Base-by-base conservation (phyloP, 2,797 vertebrate genomes). In the Phrynocephalus forsythii region DNA sequence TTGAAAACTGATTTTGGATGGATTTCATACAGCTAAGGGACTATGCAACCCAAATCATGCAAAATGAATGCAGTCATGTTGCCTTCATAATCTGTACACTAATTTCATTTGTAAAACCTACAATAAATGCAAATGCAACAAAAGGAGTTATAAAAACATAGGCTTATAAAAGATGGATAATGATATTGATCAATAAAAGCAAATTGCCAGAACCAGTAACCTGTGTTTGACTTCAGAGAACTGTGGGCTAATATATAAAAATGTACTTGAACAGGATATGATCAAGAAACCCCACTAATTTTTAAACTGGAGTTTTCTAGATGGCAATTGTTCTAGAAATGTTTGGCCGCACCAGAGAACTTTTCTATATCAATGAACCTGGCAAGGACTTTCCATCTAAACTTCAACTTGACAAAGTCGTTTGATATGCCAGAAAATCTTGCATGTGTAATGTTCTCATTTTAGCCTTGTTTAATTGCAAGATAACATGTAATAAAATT, bases 41-140 rank as follows among this genome's bases (percentile, higher is more conserved):
- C 79, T 91, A 91, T 91, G n/a, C 28, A 89, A 93, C 79, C 30
- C 18, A 87, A 50, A 82, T 93, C 76, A 91, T 79, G 16, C 90
- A 96, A 95, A 92, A 95, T 92, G 83, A 90, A 94, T 91, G 90
- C n/a, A 60, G 84, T 90, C 50, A 90, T 69, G 92, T 82, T 91
- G 24, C n/a, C 93, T 94, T 93, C 79, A 89, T 38, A 89, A 91
- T 90, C 88, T 92, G 78, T 28, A 73, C 83, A 72, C 2, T 0
- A 80, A 94, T 84, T 85, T 89, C 89, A 81, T 28, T 86, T 88
- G 28, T 82, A 87, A 93, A 89, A 93, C 79, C 7, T 86, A 90
- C 79, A 91, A 44, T 9, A 63, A 78, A 79, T 73, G 50, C 67
- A 90, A 90, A 77, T 4, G 18, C 11, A 82, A 80, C 80, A 78